These are phyloP conservation scores for Caenorhabditis sp. DNA, from an alignment of 2,888 invertebrate genomes.

Conservation along the genomic window DNA sequence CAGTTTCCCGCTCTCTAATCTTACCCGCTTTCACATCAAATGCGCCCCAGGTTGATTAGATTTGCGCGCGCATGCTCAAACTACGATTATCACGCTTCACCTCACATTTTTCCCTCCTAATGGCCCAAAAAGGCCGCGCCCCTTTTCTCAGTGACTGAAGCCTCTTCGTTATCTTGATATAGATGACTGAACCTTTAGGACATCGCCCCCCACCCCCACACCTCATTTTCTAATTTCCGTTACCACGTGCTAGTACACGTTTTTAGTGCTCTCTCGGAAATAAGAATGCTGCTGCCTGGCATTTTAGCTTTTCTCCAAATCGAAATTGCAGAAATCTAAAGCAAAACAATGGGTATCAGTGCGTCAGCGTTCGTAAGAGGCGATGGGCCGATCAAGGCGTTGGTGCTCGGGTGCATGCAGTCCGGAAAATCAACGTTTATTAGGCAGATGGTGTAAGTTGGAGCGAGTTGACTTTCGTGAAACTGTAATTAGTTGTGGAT, in stretches of 20 bases:
- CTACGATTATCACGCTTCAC: too few relatives aligned
- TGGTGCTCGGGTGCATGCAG: constrained; percentile 57
- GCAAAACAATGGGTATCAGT: constrained; percentile 1
- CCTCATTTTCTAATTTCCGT: too few relatives aligned
- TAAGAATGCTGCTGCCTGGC: neutral
- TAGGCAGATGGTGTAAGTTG: constrained; percentile 58
- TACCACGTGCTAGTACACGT: too few relatives aligned
- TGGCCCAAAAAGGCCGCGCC: too few relatives aligned
- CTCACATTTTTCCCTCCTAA: too few relatives aligned
- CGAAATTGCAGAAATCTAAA: neutral
- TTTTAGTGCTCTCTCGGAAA: neutral
- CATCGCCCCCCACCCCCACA: too few relatives aligned
- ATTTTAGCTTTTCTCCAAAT: neutral
- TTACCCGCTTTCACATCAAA: neutral
- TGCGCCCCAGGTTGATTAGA: constrained; percentile 30
- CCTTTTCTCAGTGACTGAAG: too few relatives aligned
- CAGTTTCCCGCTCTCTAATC: too few relatives aligned
- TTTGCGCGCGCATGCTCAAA: constrained; percentile 1
- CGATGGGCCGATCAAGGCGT: constrained; percentile 5
- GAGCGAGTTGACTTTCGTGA: too few relatives aligned
- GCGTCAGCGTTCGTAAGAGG: neutral
- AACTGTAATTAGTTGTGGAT: too few relatives aligned
- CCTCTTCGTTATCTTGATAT: too few relatives aligned
- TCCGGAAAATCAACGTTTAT: constrained; percentile 61
- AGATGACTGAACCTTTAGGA: too few relatives aligned